Conservation (phyloP, 2,113 vertebrate genomes). For the Dasyornis broadbenti region DNA sequence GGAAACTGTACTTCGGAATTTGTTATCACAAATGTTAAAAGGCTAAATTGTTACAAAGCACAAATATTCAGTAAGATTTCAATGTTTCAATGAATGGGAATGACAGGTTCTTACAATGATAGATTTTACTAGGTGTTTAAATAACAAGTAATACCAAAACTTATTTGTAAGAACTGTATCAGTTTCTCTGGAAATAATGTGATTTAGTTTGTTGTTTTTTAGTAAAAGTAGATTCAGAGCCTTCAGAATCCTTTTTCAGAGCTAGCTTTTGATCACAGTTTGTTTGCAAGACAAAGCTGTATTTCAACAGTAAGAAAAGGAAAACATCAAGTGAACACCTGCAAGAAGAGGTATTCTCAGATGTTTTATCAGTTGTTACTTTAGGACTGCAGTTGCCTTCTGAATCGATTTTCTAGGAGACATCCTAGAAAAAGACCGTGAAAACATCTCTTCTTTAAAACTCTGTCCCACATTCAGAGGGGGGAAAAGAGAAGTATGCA, state of each 20-base stretch:
- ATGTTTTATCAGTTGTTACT: not conserved
- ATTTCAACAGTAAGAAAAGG: not conserved
- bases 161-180: not conserved
- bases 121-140: not conserved
- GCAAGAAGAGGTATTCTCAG: not conserved
- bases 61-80: not conserved
- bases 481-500: rapidly evolving
- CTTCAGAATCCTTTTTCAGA: not conserved
- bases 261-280: not conserved
- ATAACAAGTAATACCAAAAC: not conserved
- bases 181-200: not conserved
- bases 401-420: not conserved
- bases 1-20: not conserved
- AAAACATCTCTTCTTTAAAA: not conserved
- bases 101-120: not conserved
- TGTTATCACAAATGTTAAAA: not conserved
- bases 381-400: not conserved
- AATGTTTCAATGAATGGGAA: not conserved
- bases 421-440: not conserved
- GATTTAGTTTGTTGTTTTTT: not conserved
- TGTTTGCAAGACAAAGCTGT: not conserved
- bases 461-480: not conserved
- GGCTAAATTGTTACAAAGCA: not conserved
- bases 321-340: not conserved
- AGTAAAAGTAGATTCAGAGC: not conserved